Evolutionary conservation across 2,797 vertebrate species (phyloP).

Genomic region (Tokudaia tokunoshimensis): DNA sequence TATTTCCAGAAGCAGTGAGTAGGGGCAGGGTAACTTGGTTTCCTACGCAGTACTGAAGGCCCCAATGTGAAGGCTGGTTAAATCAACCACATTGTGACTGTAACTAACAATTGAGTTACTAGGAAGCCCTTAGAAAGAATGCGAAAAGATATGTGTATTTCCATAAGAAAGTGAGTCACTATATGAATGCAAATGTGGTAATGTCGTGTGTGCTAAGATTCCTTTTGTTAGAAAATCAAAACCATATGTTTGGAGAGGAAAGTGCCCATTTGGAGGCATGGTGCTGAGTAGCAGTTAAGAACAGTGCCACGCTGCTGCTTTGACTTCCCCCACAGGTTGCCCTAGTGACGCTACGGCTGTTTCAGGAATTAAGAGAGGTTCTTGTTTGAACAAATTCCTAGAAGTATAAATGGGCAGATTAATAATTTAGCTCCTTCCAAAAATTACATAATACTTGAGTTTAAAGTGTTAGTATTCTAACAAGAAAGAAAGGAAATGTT

Average conservation of each 20-base stretch:
- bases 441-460: background rate
- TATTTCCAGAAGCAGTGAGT: background rate
- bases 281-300: background rate
- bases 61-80: background rate
- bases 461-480: constrained; percentile 23
- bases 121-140: constrained; percentile 27
- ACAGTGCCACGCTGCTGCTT: background rate
- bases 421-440: constrained; percentile 34
- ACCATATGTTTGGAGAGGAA: background rate
- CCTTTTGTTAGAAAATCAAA: constrained; percentile 26
- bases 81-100: background rate
- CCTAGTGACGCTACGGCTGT: background rate
- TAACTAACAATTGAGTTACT: background rate
- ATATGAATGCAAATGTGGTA: background rate
- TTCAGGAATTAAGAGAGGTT: background rate
- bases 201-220: background rate
- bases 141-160: background rate
- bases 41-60: background rate
- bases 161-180: background rate
- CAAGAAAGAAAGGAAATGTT: background rate
- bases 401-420: background rate
- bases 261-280: background rate
- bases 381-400: background rate
- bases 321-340: background rate
- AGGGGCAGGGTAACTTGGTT: background rate